Percentiles rank a stretch among this genome's conserved stretches.
These are phyloP conservation scores for Drosophila mimetica DNA, from an alignment of 2,888 invertebrate genomes.

Conservation along the genomic window DNA sequence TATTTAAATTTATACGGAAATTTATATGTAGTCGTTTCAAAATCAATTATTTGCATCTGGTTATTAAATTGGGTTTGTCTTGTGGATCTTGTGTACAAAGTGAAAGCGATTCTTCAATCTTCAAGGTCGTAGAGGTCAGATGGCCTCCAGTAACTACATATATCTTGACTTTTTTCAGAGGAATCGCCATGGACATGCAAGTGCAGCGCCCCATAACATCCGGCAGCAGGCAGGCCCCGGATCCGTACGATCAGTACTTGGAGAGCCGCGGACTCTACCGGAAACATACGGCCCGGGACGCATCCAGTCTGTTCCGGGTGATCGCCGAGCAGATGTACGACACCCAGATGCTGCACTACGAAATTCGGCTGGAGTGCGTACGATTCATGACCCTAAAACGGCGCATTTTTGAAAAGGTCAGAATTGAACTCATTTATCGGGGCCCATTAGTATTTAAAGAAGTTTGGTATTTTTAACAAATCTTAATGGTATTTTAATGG, in stretches of 20 bases:
- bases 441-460: neutral
- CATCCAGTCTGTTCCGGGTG: constrained; percentile 94
- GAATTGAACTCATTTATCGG: neutral
- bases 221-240: constrained; percentile 84
- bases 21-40: neutral
- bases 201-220: constrained; percentile 82
- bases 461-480: too few relatives aligned
- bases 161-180: too few relatives aligned
- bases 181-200: constrained; percentile 25
- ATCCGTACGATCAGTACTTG: constrained; percentile 89
- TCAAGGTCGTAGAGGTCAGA: neutral
- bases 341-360: constrained; percentile 89
- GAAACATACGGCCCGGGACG: constrained; percentile 95
- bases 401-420: constrained; percentile 87
- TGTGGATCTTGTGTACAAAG: neutral
- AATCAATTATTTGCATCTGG: neutral
- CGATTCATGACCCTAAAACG: constrained; percentile 88
- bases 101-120: neutral
- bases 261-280: constrained; percentile 92
- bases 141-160: neutral
- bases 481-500: too few relatives aligned
- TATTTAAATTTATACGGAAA: too few relatives aligned
- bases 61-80: neutral
- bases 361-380: constrained; percentile 90
- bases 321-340: constrained; percentile 92